Percentiles rank a stretch among this genome's conserved stretches.
Conservation (phyloP, 2,888 invertebrate species). For the Limnephilus lunatus region DNA sequence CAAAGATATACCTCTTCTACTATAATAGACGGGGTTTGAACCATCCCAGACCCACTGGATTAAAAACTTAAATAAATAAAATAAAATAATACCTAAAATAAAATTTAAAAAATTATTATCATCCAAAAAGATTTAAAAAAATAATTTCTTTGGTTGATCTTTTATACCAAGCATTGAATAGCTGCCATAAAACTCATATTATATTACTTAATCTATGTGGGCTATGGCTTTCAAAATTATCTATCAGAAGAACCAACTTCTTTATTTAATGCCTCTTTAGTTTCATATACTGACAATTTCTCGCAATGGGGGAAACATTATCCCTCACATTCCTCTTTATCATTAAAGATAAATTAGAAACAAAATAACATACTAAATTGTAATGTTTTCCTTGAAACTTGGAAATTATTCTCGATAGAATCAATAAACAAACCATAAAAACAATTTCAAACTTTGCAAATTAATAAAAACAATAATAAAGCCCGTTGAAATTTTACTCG, state of each 20-base stretch:
- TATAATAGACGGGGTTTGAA: too few relatives aligned
- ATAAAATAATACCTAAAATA: too few relatives aligned
- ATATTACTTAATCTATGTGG: not conserved
- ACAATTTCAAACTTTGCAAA: constrained; percentile 11
- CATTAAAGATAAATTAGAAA: not conserved
- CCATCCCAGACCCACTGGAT: too few relatives aligned
- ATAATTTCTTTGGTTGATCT: too few relatives aligned
- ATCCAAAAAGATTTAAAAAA: too few relatives aligned
- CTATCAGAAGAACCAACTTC: not conserved
- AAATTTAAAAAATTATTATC: too few relatives aligned
- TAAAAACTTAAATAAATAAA: too few relatives aligned
- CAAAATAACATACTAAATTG: not conserved
- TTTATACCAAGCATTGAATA: too few relatives aligned
- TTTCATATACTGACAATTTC: not conserved
- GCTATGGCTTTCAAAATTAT: not conserved
- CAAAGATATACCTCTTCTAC: too few relatives aligned
- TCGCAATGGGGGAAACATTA: not conserved
- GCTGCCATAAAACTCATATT: not conserved
- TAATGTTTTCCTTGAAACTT: not conserved
- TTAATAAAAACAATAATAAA: constrained; percentile 5
- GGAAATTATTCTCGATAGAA: not conserved
- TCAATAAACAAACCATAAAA: constrained; percentile 17
- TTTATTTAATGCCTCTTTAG: not conserved
- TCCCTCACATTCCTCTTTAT: not conserved
- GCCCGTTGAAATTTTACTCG: constrained; percentile 21